Conservation (phyloP, 1,140 invertebrate species). For the Drosophila busckii region DNA sequence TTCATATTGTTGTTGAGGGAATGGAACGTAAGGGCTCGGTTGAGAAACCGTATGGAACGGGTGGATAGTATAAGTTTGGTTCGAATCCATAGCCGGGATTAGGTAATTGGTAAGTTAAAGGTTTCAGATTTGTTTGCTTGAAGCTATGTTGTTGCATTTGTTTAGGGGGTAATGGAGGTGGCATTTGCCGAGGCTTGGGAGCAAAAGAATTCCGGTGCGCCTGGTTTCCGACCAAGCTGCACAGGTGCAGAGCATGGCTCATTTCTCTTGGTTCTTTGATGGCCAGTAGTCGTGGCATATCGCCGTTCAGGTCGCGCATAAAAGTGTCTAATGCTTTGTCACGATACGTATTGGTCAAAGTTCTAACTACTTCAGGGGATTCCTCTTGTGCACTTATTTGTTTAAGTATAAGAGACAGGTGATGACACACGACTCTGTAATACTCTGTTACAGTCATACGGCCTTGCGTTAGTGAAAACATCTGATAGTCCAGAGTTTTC, state of each 20-base stretch:
- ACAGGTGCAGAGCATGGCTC: constrained; percentile 6
- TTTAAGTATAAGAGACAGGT: constrained; percentile 1
- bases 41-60: too few species aligned
- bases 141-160: too few species aligned
- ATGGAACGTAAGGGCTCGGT: too few species aligned
- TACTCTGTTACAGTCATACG: neutral
- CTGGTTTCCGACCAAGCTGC: constrained; percentile 1
- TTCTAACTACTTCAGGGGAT: neutral
- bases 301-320: constrained; percentile 3
- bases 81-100: too few species aligned
- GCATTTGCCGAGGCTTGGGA: neutral
- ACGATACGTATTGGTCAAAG: neutral
- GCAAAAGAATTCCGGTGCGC: constrained; percentile 4
- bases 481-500: constrained; percentile 2
- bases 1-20: too few species aligned
- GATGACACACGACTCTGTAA: constrained; percentile 6
- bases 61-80: too few species aligned
- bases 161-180: constrained; percentile 2
- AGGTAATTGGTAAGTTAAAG: too few species aligned
- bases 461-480: neutral
- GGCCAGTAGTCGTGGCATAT: constrained; percentile 6
- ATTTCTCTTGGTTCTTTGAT: constrained; percentile 10
- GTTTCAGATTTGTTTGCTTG: too few species aligned
- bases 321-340: constrained; percentile 7
- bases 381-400: constrained; percentile 2